Conservation (phyloP, 2,113 vertebrate genomes). For the Hypomesus transpacificus region DNA sequence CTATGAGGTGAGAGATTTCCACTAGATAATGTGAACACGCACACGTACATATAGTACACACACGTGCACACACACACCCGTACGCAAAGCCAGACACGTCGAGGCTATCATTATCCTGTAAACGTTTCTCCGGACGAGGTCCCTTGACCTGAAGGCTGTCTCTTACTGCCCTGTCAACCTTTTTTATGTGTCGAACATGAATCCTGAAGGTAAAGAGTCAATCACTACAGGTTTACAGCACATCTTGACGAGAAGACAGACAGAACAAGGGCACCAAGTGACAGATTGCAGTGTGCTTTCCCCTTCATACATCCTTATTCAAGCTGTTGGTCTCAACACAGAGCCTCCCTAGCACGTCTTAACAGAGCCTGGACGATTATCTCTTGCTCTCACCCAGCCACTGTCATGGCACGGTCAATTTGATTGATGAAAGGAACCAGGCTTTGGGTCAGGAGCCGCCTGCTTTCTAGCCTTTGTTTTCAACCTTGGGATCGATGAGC, state of each 20-base stretch:
- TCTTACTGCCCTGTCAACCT: not conserved
- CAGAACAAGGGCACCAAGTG: not conserved
- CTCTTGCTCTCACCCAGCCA: not conserved
- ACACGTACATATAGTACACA: not conserved
- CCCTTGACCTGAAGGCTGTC: not conserved
- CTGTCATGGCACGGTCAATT: not conserved
- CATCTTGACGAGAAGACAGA: not conserved
- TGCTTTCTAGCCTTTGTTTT: not conserved
- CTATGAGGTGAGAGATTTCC: conserved; percentile 83
- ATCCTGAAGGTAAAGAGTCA: not conserved
- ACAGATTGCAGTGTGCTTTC: not conserved
- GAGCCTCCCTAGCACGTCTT: not conserved
- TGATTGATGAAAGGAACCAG: not conserved
- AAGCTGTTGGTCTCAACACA: not conserved
- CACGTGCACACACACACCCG: not conserved
- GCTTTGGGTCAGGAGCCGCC: not conserved
- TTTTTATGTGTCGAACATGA: not conserved
- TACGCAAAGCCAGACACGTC: not conserved
- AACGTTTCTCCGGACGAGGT: not conserved
- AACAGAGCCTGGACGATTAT: not conserved
- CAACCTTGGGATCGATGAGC: not conserved
- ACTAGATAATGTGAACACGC: not conserved
- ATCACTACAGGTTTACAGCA: not conserved
- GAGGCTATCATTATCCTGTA: not conserved
- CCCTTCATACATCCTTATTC: not conserved